These are phyloP conservation scores for Plagodis dolabraria DNA, from an alignment of 2,888 invertebrate genomes.

Conservation along the genomic window DNA sequence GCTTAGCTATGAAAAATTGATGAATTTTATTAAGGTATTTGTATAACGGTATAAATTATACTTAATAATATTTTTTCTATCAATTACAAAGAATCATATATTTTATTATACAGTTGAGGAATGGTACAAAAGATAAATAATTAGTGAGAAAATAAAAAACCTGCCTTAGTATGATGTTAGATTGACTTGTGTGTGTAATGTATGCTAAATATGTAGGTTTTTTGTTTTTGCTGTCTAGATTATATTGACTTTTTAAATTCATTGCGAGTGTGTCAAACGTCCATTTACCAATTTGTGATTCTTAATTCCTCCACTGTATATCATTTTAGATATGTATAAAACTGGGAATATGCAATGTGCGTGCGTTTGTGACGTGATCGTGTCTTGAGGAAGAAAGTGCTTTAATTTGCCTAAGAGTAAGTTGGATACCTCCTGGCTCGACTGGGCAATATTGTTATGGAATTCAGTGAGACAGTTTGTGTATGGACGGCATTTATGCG, in stretches of 20 bases:
- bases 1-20: slow-evolving; percentile 58
- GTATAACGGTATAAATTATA: slow-evolving; percentile 43
- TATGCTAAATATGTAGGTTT: slow-evolving; percentile 9
- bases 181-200: slow-evolving; percentile 19
- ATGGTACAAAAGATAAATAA: slow-evolving; percentile 45
- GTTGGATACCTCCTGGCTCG: background rate
- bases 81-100: slow-evolving; percentile 49
- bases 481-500: background rate
- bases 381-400: slow-evolving; percentile 27
- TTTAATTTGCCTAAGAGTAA: slow-evolving; percentile 16
- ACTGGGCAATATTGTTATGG: slow-evolving; percentile 1
- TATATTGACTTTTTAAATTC: slow-evolving; percentile 26
- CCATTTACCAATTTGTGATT: slow-evolving; percentile 72
- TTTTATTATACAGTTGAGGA: slow-evolving; percentile 71
- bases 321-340: slow-evolving; percentile 60
- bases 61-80: slow-evolving; percentile 66
- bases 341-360: slow-evolving; percentile 63
- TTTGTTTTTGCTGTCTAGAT: slow-evolving; percentile 16
- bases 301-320: slow-evolving; percentile 80
- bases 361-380: slow-evolving; percentile 37
- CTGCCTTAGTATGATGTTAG: slow-evolving; percentile 22
- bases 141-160: slow-evolving; percentile 30
- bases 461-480: slow-evolving; percentile 53
- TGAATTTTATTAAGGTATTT: slow-evolving; percentile 50
- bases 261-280: slow-evolving; percentile 62